Percentiles rank a stretch among this genome's conserved stretches.
Conservation (phyloP, 2,797 vertebrate species). For the Carapus acus region DNA sequence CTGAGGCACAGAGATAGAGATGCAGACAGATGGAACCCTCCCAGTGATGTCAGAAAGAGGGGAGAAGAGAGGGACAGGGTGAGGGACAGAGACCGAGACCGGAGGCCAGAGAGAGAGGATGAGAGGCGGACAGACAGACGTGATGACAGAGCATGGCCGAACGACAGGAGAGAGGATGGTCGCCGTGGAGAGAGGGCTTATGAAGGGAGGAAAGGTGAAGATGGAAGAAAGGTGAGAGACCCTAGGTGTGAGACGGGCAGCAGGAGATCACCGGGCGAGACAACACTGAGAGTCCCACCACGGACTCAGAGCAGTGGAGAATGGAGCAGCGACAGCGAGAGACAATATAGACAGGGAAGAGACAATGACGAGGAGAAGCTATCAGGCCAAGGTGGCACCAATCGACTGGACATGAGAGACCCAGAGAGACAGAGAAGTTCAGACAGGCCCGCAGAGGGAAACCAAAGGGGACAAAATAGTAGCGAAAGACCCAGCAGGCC, state of each 20-base stretch:
- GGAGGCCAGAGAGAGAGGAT: conserved; percentile 11
- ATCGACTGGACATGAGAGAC: conserved; percentile 37
- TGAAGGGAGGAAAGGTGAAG: conserved; percentile 27
- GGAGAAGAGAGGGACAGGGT: conserved; percentile 16
- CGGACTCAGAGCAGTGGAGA: conserved; percentile 54
- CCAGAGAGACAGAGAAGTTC: conserved; percentile 12
- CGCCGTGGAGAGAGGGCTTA: conserved; percentile 26
- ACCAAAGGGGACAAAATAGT: conserved; percentile 23
- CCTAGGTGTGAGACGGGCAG: conserved; percentile 21
- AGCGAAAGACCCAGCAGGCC: conserved; percentile 18
- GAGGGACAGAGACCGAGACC: conserved; percentile 2
- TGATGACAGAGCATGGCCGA: conserved; percentile 19
- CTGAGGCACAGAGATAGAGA: conserved; percentile 31
- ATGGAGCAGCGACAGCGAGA: conserved; percentile 52
- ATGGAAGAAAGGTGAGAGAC: conserved; percentile 31
- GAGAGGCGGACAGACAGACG: conserved; percentile 25
- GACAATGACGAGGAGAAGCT: conserved; percentile 44
- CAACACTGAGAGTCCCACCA: conserved; percentile 20
- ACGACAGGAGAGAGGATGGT: conserved; percentile 29
- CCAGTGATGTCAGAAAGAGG: conserved; percentile 18
- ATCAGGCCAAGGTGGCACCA: conserved; percentile 16
- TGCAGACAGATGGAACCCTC: conserved; percentile 27
- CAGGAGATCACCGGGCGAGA: conserved; percentile 25
- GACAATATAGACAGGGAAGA: conserved; percentile 17
- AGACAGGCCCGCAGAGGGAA: conserved; percentile 8